Evolutionary conservation across 2,113 vertebrate species (phyloP).

Genomic region (Brachyhypopomus occidentalis): DNA sequence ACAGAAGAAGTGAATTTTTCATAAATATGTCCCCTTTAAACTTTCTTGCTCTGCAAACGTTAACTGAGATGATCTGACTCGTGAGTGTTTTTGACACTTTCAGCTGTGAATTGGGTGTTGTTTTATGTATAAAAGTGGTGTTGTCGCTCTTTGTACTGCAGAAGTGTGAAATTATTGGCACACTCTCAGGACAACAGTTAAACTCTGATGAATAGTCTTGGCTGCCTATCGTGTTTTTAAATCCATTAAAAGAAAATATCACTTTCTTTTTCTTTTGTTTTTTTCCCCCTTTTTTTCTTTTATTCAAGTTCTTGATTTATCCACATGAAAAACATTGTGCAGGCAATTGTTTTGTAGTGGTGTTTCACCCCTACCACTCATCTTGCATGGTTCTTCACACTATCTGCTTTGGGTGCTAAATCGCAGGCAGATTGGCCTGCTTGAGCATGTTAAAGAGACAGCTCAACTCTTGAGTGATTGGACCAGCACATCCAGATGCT

Average conservation of each 20-base stretch:
- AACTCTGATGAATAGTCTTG: not conserved
- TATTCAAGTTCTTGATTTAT: not conserved
- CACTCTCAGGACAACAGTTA: not conserved
- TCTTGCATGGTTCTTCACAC: not conserved
- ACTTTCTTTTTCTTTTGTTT: not conserved
- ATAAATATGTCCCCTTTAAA: too few species aligned
- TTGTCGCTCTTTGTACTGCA: slow-evolving; percentile 3
- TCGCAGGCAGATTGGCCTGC: too few species aligned
- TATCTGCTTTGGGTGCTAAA: not conserved
- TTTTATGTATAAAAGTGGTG: slow-evolving; percentile 18
- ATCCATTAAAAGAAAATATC: not conserved
- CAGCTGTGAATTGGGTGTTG: slow-evolving; percentile 15
- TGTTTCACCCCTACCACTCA: not conserved
- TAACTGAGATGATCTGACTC: slow-evolving; percentile 26
- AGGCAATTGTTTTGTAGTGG: not conserved
- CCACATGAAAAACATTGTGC: not conserved
- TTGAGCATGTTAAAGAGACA: slow-evolving; percentile 8
- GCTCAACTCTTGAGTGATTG: slow-evolving; percentile 4
- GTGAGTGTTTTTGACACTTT: slow-evolving; percentile 8
- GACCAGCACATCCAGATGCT: slow-evolving; percentile 54
- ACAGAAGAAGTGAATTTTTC: too few species aligned
- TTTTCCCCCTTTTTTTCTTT: not conserved
- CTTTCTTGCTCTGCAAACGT: not conserved
- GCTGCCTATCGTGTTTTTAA: not conserved
- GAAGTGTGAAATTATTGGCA: not conserved